Evolutionary conservation across 2,888 invertebrate genomes (phyloP).

Genomic region (Heliconius aoede): DNA sequence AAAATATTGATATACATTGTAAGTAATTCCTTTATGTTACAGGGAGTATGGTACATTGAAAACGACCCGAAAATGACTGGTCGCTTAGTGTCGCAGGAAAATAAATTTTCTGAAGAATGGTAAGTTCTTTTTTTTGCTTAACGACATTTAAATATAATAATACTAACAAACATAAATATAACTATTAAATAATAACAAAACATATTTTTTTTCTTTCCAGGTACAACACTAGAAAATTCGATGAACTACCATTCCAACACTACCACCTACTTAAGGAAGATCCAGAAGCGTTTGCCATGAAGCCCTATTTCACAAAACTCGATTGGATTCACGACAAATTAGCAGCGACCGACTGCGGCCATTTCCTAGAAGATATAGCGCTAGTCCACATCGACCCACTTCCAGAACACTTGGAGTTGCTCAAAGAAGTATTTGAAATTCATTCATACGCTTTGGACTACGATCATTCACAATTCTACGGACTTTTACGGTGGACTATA

Average conservation of each 20-base stretch:
- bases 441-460: conserved; percentile 89
- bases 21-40: conserved; percentile 49
- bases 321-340: conserved; percentile 92
- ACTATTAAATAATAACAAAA: too few species aligned
- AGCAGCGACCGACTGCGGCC: conserved; percentile 89
- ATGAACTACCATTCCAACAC: conserved; percentile 92
- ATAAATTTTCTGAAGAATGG: conserved; percentile 79
- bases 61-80: conserved; percentile 83
- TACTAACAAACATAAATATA: neutral
- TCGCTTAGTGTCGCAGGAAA: conserved; percentile 84
- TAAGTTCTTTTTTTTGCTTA: too few species aligned
- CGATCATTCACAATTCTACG: conserved; percentile 92
- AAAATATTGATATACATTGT: neutral
- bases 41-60: conserved; percentile 85
- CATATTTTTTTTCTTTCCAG: conserved; percentile 63
- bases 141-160: too few species aligned
- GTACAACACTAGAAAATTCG: conserved; percentile 91
- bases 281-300: conserved; percentile 84
- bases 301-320: conserved; percentile 88
- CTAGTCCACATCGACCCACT: conserved; percentile 77
- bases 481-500: conserved; percentile 80
- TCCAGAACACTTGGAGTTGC: conserved; percentile 81
- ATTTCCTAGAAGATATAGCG: conserved; percentile 90
- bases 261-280: conserved; percentile 83
- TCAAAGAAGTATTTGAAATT: conserved; percentile 88